A percentile compares a stretch with the other conserved stretches of the same genome.
phyloP scores from a whole-genome alignment of 92 coral and sea anemone species.

The Epizoanthus stellaris region DNA sequence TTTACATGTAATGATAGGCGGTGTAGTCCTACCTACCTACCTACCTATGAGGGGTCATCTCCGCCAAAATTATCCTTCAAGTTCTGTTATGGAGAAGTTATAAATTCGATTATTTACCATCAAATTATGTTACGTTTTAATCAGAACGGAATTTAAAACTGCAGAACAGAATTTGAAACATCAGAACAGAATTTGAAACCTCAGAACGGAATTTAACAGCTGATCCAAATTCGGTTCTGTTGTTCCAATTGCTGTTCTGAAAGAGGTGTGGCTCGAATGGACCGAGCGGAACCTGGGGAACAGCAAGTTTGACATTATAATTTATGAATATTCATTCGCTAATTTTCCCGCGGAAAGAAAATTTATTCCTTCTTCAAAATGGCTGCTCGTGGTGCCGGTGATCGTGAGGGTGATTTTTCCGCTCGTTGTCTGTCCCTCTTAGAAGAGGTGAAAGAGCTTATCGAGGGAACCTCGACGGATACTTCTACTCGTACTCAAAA shows the following conservation, averaged over 20 bases:
- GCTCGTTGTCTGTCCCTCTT: slow-evolving; percentile 3
- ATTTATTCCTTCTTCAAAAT: background rate
- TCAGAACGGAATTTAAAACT: background rate
- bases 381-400: background rate
- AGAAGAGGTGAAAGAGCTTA: background rate
- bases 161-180: no score
- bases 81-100: background rate
- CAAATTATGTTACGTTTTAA: background rate
- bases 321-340: background rate
- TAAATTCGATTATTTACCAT: background rate
- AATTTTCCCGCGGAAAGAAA: background rate
- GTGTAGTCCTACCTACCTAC: no score
- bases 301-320: background rate
- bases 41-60: background rate
- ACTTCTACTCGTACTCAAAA: background rate
- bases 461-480: background rate
- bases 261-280: background rate
- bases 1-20: no score
- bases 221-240: background rate
- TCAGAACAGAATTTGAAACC: no score
- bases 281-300: background rate
- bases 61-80: no score
- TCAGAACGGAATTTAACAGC: background rate
- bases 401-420: background rate
- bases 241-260: background rate